These are phyloP conservation scores for Hepsetus odoe DNA, from an alignment of 2,113 vertebrate species.

Conservation along the genomic window DNA sequence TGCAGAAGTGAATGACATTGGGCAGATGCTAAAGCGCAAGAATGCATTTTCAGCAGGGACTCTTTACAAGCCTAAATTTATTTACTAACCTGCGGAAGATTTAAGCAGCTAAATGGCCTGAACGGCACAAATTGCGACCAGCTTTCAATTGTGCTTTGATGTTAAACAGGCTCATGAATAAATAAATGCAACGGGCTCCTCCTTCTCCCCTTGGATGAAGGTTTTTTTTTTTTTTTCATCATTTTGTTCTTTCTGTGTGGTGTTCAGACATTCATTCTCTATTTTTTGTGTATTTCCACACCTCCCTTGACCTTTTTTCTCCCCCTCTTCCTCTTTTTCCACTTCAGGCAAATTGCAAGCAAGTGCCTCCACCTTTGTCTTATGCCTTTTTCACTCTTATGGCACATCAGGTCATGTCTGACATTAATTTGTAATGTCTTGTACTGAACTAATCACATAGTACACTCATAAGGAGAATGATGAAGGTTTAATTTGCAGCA, in stretches of 20 bases:
- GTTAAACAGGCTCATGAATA: slow-evolving; percentile 59
- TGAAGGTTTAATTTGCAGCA: slow-evolving; percentile 50
- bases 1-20: not conserved
- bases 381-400: not conserved
- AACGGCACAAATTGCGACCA: slow-evolving; percentile 31
- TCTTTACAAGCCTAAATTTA: slow-evolving; percentile 39
- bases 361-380: not conserved
- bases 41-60: slow-evolving; percentile 36
- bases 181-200: slow-evolving; percentile 45
- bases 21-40: slow-evolving; percentile 19
- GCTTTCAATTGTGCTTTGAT: slow-evolving; percentile 56
- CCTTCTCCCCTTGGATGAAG: slow-evolving; percentile 42
- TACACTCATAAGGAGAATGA: slow-evolving; percentile 35
- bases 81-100: slow-evolving; percentile 49
- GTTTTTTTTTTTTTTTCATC: slow-evolving; percentile 16
- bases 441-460: slow-evolving; percentile 51
- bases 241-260: not conserved
- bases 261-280: slow-evolving; percentile 7
- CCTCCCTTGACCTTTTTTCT: slow-evolving; percentile 13
- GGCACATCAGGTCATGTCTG: slow-evolving; percentile 47
- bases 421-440: slow-evolving; percentile 53
- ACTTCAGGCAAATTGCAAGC: slow-evolving; percentile 31
- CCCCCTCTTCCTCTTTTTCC: not conserved
- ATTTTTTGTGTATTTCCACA: slow-evolving; percentile 7
- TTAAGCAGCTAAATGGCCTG: slow-evolving; percentile 51